Base-by-base conservation (phyloP, 2,797 vertebrate genomes). In the Acipenser ruthenus region DNA sequence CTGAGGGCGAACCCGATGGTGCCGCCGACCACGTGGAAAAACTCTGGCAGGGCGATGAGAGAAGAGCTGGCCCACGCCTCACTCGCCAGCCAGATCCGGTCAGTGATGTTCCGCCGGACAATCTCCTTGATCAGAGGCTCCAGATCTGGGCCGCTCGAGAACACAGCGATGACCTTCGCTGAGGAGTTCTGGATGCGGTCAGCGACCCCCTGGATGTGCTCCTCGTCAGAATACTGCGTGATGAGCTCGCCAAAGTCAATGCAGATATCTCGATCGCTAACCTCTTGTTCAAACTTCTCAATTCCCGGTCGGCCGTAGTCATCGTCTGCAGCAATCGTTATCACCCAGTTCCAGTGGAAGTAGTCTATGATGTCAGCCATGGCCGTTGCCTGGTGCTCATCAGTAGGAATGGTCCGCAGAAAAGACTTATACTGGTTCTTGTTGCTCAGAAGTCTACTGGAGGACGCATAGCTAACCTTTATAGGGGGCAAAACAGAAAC, bases 261-360 rank as follows among this genome's bases (percentile, higher is more conserved):
- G 82, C 96, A 99, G 82, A 99, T 98, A 71, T 98, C 96, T 72
- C 95, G 84, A 72, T 99, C 94, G 62, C 97, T 93, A 0, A 94
- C 96, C 73, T 98, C 96, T 59, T 99, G 95, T 67, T 96, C 93
- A 80, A 99, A 99, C 76, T 95, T 98, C 74, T 99, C 96, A 11
- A 99, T 96, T 10, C 95, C 96, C 0, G 96, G 96, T 1, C 96
- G 91, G 7, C 96, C 96, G 0, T 99, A 99, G 73, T 98, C 95
- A n/a, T 99, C 96, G 0, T 99, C 96, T 0, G 96, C 96, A 6
- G 95, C 96, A 1, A 99, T 92, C 0, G 96, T 96, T 10, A 96
- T 96, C 74, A 99, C 96, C 96, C 96, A 99, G 83, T 99, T 98
- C 96, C 96, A 99, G 72, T 95, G 87, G 63, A 98, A 99, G 77